phyloP scores from a whole-genome alignment of 2,888 invertebrate genomes.

The Lysandra bellargus region DNA sequence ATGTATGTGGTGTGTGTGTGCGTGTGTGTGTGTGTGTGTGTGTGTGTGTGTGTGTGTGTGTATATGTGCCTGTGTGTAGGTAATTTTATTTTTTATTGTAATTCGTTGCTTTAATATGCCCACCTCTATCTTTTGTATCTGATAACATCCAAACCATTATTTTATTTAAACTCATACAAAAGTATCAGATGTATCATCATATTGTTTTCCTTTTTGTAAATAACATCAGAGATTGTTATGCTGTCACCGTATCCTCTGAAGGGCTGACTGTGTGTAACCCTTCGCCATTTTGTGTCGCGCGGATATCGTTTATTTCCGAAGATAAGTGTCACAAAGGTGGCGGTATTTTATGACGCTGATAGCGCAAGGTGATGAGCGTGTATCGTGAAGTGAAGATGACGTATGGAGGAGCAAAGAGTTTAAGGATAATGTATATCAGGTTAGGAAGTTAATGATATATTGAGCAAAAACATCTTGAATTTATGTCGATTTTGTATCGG shows the following conservation, averaged over 20 bases:
- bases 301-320: slow-evolving; percentile 22
- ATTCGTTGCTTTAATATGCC: no score
- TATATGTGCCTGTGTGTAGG: no score
- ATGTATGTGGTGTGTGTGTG: no score
- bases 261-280: neutral
- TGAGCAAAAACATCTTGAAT: neutral
- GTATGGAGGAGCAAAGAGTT: neutral
- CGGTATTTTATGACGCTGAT: neutral
- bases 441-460: neutral
- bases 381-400: neutral
- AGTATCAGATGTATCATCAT: neutral
- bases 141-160: no score
- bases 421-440: no score
- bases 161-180: no score
- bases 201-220: neutral
- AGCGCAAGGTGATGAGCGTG: neutral
- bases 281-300: neutral
- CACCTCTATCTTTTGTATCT: no score
- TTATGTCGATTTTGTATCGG: no score
- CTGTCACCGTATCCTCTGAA: neutral
- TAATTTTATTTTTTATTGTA: no score
- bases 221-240: neutral
- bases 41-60: no score
- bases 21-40: no score
- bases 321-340: neutral